Percentiles rank a stretch among this genome's conserved stretches.
Evolutionary conservation across 2,113 vertebrate species (phyloP).

Genomic region (Ornithorhynchus anatinus): DNA sequence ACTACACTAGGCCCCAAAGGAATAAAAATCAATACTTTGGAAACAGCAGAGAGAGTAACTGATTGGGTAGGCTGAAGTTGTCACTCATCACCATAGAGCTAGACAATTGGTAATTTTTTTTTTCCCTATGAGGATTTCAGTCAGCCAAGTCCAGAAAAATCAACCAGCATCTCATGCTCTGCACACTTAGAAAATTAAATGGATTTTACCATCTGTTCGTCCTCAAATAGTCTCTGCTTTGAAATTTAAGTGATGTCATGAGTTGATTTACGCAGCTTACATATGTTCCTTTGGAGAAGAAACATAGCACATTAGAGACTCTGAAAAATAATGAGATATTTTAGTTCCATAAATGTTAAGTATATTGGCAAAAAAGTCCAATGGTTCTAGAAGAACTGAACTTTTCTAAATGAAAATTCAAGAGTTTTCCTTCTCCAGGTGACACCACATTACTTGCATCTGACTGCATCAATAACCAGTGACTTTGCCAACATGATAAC

Average conservation of each 20-base stretch:
- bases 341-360: not conserved
- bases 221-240: not conserved
- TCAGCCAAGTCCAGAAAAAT: not conserved
- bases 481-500: no score
- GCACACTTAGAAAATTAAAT: not conserved
- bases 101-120: no score
- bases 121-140: not conserved
- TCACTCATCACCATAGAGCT: not conserved
- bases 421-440: not conserved
- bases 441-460: no score
- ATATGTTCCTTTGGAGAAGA: not conserved
- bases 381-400: not conserved
- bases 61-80: not conserved
- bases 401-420: not conserved
- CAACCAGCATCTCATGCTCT: not conserved
- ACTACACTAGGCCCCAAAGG: not conserved
- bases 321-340: constrained; percentile 5
- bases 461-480: no score
- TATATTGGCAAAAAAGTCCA: not conserved
- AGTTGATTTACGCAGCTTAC: not conserved
- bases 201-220: not conserved
- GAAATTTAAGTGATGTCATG: fast-evolving
- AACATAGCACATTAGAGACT: not conserved
- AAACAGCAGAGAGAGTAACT: constrained; percentile 31
- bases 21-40: constrained; percentile 5